Conservation (phyloP, 2,113 vertebrate genomes). For the Mustelus asterias region DNA sequence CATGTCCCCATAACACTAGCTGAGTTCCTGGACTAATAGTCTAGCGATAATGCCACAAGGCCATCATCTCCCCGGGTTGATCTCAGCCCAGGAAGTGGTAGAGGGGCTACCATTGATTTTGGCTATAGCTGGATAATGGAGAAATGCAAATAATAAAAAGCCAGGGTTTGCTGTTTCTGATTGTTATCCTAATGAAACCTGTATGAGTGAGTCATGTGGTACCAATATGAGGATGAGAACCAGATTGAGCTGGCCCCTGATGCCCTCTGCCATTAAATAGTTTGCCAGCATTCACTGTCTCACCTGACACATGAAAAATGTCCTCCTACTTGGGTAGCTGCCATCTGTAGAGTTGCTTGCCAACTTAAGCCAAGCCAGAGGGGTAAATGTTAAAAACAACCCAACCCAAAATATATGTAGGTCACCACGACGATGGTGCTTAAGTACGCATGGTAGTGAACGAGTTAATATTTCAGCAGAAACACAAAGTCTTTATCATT, state of each 20-base stretch:
- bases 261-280: neutral
- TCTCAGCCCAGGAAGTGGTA: neutral
- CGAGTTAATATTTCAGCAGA: constrained; percentile 18
- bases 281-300: neutral
- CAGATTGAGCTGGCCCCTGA: neutral
- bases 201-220: neutral
- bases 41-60: too few relatives aligned
- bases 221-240: neutral
- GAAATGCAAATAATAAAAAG: neutral
- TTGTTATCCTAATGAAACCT: neutral
- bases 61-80: neutral
- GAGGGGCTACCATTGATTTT: neutral
- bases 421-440: too few relatives aligned
- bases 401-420: neutral
- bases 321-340: neutral
- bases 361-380: neutral
- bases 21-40: too few relatives aligned
- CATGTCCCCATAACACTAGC: too few relatives aligned
- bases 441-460: neutral
- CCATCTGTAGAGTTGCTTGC: neutral
- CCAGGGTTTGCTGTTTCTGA: neutral
- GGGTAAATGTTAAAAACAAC: neutral
- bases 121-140: neutral
- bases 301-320: neutral
- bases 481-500: constrained; percentile 10